Conservation (phyloP, 2,888 invertebrate genomes). For the Hirtodrosophila duncani region DNA sequence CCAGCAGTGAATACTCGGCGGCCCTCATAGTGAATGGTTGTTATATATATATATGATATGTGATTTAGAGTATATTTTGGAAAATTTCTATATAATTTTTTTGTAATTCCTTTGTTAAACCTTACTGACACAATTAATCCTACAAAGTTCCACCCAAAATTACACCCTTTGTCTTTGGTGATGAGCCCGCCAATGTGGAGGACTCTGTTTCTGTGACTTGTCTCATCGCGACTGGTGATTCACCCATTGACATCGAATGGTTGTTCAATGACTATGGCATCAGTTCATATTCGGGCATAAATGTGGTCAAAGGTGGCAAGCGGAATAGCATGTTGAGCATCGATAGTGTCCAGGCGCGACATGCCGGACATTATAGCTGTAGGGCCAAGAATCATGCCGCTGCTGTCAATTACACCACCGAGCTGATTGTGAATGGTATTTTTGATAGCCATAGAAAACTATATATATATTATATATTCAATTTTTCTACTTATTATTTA, state of each 20-base stretch:
- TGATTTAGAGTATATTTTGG: neutral
- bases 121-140: too few species aligned
- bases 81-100: neutral
- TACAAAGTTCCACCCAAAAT: slow-evolving; percentile 86
- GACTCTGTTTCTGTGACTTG: slow-evolving; percentile 85
- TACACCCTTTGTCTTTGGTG: slow-evolving; percentile 87
- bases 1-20: slow-evolving; percentile 82
- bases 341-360: slow-evolving; percentile 82
- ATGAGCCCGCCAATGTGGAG: slow-evolving; percentile 84
- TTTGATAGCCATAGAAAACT: slow-evolving; percentile 67
- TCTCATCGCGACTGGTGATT: slow-evolving; percentile 84
- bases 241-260: slow-evolving; percentile 85
- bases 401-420: slow-evolving; percentile 83
- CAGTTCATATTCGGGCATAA: slow-evolving; percentile 74
- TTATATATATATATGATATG: slow-evolving; percentile 31
- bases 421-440: slow-evolving; percentile 84
- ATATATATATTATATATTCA: neutral
- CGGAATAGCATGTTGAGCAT: slow-evolving; percentile 82
- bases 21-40: slow-evolving; percentile 84
- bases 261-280: slow-evolving; percentile 77
- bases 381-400: slow-evolving; percentile 86
- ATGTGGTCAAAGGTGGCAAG: slow-evolving; percentile 79
- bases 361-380: slow-evolving; percentile 88
- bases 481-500: slow-evolving; percentile 6
- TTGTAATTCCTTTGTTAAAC: neutral